phyloP scores from a whole-genome alignment of 2,113 vertebrate genomes.

The Heteronetta atricapilla region DNA sequence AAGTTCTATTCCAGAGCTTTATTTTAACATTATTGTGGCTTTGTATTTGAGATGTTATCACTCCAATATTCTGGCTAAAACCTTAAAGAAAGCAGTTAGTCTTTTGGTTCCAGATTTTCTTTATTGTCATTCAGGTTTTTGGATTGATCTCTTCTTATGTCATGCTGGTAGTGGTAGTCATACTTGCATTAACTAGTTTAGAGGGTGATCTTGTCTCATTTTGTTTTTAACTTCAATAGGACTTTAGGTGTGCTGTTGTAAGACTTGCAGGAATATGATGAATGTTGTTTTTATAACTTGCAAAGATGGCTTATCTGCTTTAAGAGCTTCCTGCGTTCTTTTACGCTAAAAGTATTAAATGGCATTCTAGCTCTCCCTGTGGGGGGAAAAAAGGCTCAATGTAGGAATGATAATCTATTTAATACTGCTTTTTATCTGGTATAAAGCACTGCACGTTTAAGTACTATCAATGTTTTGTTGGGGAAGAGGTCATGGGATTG shows the following conservation, averaged over 20 bases:
- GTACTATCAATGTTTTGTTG: rapidly evolving
- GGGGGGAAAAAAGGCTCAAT: background rate
- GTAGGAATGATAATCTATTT: background rate
- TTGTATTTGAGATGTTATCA: background rate
- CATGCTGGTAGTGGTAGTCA: background rate
- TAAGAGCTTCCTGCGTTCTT: background rate
- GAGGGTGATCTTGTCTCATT: background rate
- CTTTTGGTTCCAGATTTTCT: background rate
- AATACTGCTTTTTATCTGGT: background rate
- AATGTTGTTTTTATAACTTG: background rate
- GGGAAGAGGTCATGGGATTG: background rate
- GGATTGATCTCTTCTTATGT: background rate
- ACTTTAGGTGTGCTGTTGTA: background rate
- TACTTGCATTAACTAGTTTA: background rate
- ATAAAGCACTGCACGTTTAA: background rate
- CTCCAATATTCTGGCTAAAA: background rate
- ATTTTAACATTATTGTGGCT: background rate
- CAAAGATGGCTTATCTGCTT: background rate
- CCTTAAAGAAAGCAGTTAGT: background rate
- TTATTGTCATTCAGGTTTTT: background rate
- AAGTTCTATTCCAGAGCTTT: background rate
- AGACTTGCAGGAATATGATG: background rate
- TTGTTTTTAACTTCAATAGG: background rate
- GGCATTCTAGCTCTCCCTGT: background rate
- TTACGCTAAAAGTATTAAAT: background rate